Evolutionary conservation across 2,113 vertebrate species (phyloP).

Genomic region (Ancistrus triradiatus): DNA sequence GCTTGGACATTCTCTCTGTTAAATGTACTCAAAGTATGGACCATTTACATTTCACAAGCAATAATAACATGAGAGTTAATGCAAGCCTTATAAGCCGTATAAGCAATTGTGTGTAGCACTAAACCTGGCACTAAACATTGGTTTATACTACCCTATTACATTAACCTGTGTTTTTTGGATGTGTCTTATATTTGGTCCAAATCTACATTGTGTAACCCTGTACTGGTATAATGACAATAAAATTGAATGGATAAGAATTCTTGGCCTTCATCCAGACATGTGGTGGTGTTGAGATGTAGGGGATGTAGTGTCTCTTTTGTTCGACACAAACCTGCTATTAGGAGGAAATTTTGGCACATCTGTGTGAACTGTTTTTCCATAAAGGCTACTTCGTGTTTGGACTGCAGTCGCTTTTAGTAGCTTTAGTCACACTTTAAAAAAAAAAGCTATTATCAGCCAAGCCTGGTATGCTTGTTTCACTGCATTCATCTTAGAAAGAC

Average conservation of each 20-base stretch:
- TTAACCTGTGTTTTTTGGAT: too few species aligned
- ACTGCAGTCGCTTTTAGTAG: background rate
- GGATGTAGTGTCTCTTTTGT: slow-evolving; percentile 20
- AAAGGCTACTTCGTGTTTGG: background rate
- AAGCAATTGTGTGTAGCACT: too few species aligned
- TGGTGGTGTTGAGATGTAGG: slow-evolving; percentile 29
- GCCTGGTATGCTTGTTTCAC: background rate
- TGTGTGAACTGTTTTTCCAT: slow-evolving; percentile 17
- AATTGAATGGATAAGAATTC: background rate
- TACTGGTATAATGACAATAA: too few species aligned
- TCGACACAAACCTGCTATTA: slow-evolving; percentile 29
- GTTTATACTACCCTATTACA: too few species aligned
- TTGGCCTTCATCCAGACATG: slow-evolving; percentile 24
- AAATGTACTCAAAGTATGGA: too few species aligned
- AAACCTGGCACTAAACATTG: too few species aligned
- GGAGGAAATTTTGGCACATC: slow-evolving; percentile 20
- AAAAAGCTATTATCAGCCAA: background rate
- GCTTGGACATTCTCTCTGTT: too few species aligned
- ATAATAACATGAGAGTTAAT: too few species aligned
- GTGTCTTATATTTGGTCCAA: background rate
- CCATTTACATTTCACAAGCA: too few species aligned
- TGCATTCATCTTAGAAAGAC: too few species aligned
- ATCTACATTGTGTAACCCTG: too few species aligned
- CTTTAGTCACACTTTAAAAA: background rate
- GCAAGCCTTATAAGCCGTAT: too few species aligned